phyloP scores from a whole-genome alignment of 2,797 vertebrate genomes.

The Erpetoichthys calabaricus region DNA sequence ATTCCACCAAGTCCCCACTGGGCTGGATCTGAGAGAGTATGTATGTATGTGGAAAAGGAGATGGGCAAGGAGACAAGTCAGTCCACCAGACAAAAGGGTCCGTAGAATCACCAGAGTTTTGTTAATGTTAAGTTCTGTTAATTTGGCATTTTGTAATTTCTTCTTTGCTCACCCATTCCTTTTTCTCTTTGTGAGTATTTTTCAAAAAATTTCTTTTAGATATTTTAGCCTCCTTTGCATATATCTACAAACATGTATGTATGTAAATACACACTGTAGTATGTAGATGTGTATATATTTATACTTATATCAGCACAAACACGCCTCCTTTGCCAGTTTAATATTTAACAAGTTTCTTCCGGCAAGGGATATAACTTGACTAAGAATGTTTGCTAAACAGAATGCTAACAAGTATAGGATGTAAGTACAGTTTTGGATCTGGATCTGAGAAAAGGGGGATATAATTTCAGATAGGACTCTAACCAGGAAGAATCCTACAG shows the following conservation, averaged over 20 bases:
- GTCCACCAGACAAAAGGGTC: too few species aligned
- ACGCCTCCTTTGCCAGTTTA: too few species aligned
- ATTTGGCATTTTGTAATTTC: too few species aligned
- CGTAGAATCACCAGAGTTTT: too few species aligned
- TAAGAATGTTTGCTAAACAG: conserved; percentile 28
- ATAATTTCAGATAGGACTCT: conserved; percentile 20
- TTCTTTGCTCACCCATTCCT: too few species aligned
- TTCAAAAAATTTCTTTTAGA: too few species aligned
- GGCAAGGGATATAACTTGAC: conserved; percentile 14
- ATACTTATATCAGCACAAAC: background rate
- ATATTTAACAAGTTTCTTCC: conserved; percentile 7
- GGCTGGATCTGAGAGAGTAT: too few species aligned
- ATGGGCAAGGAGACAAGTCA: too few species aligned
- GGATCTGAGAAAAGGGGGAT: conserved; percentile 19
- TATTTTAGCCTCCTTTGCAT: background rate
- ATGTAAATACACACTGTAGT: background rate
- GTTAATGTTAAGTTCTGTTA: too few species aligned
- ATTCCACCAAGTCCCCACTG: too few species aligned
- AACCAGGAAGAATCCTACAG: conserved; percentile 16
- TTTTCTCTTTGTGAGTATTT: too few species aligned
- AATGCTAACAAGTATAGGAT: conserved; percentile 30
- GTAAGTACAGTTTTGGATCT: conserved; percentile 13
- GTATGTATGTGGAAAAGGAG: too few species aligned
- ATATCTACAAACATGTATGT: background rate
- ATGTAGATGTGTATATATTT: background rate